Base-by-base conservation (phyloP, 2,797 vertebrate genomes). In the Corythornis leucogaster region DNA sequence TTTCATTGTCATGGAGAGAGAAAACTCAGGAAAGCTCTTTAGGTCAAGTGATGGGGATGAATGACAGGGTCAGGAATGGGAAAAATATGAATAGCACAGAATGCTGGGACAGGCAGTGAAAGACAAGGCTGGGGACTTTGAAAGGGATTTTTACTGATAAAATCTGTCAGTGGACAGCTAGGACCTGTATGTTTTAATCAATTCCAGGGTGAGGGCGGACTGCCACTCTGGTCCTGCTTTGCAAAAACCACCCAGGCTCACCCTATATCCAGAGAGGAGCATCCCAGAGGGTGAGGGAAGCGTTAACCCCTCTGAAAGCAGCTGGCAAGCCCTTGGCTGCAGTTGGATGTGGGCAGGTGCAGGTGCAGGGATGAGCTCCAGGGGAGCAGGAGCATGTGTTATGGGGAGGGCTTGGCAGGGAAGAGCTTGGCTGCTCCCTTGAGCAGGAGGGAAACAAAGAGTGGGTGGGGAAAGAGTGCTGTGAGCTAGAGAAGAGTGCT, bases 321-420 rank as follows among this genome's bases (percentile, higher is more conserved):
- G 79, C 79, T 93, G 92, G 73, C 50, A 50, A 94, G 19, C 10
- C 42, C 81, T 82, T 21, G 51, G 61, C 64, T 33, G 28, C 28
- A 67, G 64, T 87, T 24, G 76, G 62, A 82, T 92, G 54, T 58
- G 62, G 75, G 89, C 86, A 90, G 83, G 58, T 12, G 6, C 94
- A 94, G 94, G 83, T 95, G 93, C 86, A 93, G 81, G 90, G 89
- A 90, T 1, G 5, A 87, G 90, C 79, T 95, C 81, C 93, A 90
- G 89, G 21, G 45, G 24, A 87, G 50, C 7, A 6, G n/a, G 57
- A 92, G 45, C 53, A 21, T 63, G 57, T 89, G 89, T 73, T 42
- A 28, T 0, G 2, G 57, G 59, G 51, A 86, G 55, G 30, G 43
- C 63, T 90, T 79, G 87, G 79, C 83, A 80, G 8, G 61, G 63